Percentiles rank a stretch among this genome's conserved stretches.
phyloP scores from a whole-genome alignment of 1,140 invertebrate genomes.

The Drosophila takahashii region DNA sequence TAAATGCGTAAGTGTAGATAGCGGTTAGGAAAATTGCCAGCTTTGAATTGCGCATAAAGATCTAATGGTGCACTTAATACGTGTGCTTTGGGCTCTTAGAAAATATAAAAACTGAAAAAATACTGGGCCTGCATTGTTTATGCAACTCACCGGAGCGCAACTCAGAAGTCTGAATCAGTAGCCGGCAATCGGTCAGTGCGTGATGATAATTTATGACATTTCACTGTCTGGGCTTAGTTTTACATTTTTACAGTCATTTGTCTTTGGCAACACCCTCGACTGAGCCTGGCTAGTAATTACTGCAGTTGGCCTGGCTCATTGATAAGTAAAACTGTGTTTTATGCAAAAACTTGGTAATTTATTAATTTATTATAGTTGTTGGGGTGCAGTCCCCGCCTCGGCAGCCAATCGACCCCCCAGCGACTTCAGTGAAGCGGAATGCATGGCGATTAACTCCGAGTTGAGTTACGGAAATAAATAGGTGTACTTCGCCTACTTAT shows the following conservation, averaged over 20 bases:
- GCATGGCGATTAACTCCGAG: conserved; percentile 70
- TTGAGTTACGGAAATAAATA: conserved; percentile 55
- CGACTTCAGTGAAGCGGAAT: conserved; percentile 55
- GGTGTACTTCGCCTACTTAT: conserved; percentile 59
- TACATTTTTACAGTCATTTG: conserved; percentile 64
- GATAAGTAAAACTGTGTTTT: conserved; percentile 72
- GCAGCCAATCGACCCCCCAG: conserved; percentile 21
- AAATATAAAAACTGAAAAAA: not conserved
- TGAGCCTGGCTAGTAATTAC: conserved; percentile 54
- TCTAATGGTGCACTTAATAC: not conserved
- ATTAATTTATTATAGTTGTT: conserved; percentile 78
- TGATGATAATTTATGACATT: conserved; percentile 73
- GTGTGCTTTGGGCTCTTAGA: not conserved
- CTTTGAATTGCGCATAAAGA: not conserved
- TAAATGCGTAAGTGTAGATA: not conserved
- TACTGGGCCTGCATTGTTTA: not conserved
- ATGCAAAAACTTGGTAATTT: conserved; percentile 77
- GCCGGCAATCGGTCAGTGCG: conserved; percentile 16
- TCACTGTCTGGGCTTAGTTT: conserved; percentile 25
- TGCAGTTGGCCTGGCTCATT: conserved; percentile 59
- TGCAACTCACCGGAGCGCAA: conserved; percentile 40
- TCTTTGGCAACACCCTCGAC: conserved; percentile 47
- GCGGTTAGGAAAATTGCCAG: not conserved
- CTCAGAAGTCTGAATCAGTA: conserved; percentile 28
- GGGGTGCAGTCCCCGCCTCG: conserved; percentile 11